Evolutionary conservation across 2,888 invertebrate genomes (phyloP), one percentile per base, ranked within the genome.

Genomic region (Celastrina argiolus): DNA sequence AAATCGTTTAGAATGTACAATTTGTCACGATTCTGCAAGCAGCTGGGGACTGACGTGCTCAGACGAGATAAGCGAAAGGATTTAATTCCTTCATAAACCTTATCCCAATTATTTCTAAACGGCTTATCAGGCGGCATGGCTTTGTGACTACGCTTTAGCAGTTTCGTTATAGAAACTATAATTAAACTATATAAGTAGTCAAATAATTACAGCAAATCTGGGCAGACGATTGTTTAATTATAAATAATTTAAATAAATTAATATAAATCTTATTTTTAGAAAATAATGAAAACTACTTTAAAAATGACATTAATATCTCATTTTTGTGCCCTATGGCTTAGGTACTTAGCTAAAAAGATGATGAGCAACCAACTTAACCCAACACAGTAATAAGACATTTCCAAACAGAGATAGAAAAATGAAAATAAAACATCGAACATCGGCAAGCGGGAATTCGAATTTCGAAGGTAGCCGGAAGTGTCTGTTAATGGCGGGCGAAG

Each of bases 401-500:
- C 16, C 16, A 45, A 18, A 18, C 10, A 16, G 45, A 18, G 16
- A 10, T n/a, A n/a, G 18, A 10, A 8, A 45, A 45, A 45, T 6
- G 51, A 10, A 18, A 4, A 22, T n/a, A 51, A 26, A 26, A 10
- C 26, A 16, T 42, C n/a, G n/a, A n/a, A n/a, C n/a, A n/a, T 10
- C 12, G 51, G 36, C 64, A 36, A 56, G 26, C 45, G 41, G 28
- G 41, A 41, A 41, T 41, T n/a, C 2, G 45, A 45, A 45, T 18
- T 45, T 45, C 18, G 22, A 51, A 51, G 41, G 14, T n/a, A 28
- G 59, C 66, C 65, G 58, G 65, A 65, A 59, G 65, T 16, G 42
- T 12, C 59, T 65, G 65, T 26, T 65, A 59, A 59, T 65, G 65
- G 65, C 58, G 8, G 14, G 14, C 36, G 31, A 59, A 65, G 59